Evolutionary conservation across 2,888 invertebrate genomes (phyloP).

Genomic region (Melinaea marsaeus): DNA sequence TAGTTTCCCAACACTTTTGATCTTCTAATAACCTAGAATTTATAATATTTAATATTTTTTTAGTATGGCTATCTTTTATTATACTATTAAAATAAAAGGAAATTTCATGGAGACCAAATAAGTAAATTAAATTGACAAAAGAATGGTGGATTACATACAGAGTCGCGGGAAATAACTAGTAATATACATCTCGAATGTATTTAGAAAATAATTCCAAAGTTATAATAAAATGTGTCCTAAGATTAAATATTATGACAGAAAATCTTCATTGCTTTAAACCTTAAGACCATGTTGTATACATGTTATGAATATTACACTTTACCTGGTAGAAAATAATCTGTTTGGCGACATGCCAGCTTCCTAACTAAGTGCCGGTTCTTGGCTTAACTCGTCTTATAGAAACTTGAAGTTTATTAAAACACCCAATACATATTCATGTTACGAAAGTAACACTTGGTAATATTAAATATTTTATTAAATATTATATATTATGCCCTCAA

Average conservation of each 20-base stretch:
- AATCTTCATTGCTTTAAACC: conserved; percentile 14
- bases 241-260: neutral
- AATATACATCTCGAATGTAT: too few species aligned
- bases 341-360: conserved; percentile 28
- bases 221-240: neutral
- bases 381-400: conserved; percentile 26
- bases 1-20: too few species aligned
- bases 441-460: neutral
- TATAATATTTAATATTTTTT: too few species aligned
- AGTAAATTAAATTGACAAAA: too few species aligned
- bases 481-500: neutral
- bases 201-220: neutral
- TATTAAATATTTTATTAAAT: neutral
- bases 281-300: conserved; percentile 22
- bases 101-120: too few species aligned
- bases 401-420: conserved; percentile 6
- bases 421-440: conserved; percentile 4
- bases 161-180: too few species aligned
- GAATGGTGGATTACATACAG: too few species aligned
- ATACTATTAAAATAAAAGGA: too few species aligned
- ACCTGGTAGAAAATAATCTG: conserved; percentile 31
- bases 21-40: too few species aligned
- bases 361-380: conserved; percentile 22
- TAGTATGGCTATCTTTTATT: too few species aligned
- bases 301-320: conserved; percentile 30